Evolutionary conservation across 2,113 vertebrate species (phyloP).

Genomic region (Anser brachyrhynchus): DNA sequence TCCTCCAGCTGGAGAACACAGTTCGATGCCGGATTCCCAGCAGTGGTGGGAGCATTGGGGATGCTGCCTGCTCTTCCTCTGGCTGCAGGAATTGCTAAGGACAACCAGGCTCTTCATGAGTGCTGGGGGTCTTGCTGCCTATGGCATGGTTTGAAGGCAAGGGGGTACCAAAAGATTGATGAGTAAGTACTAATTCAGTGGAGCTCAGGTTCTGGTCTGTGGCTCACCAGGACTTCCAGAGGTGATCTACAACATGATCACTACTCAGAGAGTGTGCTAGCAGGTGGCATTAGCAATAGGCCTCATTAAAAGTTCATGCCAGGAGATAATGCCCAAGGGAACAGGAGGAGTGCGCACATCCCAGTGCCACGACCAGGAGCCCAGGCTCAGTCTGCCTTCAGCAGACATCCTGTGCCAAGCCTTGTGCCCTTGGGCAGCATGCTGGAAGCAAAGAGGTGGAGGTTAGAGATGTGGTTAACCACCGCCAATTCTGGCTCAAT

Average conservation of each 20-base stretch:
- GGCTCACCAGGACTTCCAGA: neutral
- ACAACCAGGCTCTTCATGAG: no score
- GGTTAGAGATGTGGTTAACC: neutral
- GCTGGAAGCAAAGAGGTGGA: neutral
- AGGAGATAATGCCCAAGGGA: neutral
- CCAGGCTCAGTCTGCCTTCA: neutral
- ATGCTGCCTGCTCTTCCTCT: neutral
- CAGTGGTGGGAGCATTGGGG: no score
- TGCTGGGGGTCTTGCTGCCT: no score
- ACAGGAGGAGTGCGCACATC: neutral
- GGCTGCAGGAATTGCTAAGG: no score
- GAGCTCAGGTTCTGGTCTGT: neutral
- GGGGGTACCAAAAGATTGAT: no score
- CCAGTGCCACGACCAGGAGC: neutral
- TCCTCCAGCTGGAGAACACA: no score
- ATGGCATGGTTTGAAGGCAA: no score
- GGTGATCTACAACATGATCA: neutral
- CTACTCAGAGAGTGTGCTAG: accelerated
- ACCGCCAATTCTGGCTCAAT: accelerated
- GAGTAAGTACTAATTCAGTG: neutral
- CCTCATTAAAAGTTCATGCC: neutral
- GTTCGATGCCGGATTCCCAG: no score
- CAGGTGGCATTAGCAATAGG: neutral
- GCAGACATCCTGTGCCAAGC: neutral
- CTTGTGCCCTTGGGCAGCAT: neutral